A percentile compares a stretch with the other conserved stretches of the same genome.
phyloP scores from a whole-genome alignment of 2,113 vertebrate genomes.

The Melanerpes formicivorus region DNA sequence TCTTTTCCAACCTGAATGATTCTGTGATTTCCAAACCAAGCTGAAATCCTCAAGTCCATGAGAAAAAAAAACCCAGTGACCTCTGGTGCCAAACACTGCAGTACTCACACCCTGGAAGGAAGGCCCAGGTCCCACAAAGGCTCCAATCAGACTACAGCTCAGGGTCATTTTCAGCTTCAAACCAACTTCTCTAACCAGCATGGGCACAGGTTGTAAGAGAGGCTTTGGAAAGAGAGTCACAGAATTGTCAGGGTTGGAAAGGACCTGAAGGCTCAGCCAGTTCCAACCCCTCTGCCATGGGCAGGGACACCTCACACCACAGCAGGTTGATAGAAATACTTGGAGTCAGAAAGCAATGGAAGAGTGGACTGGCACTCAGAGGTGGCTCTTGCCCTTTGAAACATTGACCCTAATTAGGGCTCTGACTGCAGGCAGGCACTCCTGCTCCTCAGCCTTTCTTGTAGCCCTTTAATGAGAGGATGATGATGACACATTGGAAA shows the following conservation, averaged over 20 bases:
- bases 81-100: background rate
- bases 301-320: no score
- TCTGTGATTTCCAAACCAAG: background rate
- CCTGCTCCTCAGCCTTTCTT: background rate
- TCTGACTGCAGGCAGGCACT: background rate
- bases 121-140: background rate
- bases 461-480: background rate
- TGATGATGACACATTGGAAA: background rate
- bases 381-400: background rate
- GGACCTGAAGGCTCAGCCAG: no score
- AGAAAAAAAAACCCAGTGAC: background rate
- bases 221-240: no score
- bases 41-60: background rate
- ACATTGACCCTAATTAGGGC: background rate
- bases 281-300: no score
- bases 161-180: no score
- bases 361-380: background rate
- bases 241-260: no score
- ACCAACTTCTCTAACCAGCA: no score
- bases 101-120: background rate
- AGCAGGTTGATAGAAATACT: no score
- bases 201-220: no score
- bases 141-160: background rate
- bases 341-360: background rate
- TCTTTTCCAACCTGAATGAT: no score